Evolutionary conservation across 2,797 vertebrate species (phyloP).

Genomic region (Bovichtus diacanthus): DNA sequence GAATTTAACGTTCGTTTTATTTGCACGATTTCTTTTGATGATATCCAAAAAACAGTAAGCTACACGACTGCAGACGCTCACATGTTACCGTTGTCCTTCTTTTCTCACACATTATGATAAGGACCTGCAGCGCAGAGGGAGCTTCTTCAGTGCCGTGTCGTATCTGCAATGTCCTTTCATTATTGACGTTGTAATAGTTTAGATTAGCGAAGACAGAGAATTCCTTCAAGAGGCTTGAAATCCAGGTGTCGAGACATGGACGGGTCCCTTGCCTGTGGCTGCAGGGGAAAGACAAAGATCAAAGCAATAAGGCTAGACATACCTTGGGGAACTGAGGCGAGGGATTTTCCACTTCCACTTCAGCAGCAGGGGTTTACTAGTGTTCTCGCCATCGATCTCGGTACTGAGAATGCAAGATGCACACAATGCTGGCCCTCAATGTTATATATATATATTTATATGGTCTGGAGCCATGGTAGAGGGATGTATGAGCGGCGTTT

Average conservation of each 20-base stretch:
- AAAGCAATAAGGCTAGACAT: constrained; percentile 27
- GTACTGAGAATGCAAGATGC: constrained; percentile 7
- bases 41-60: not conserved
- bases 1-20: too few species aligned
- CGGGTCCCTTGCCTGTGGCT: constrained; percentile 23
- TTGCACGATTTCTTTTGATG: too few species aligned
- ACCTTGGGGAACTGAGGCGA: constrained; percentile 37
- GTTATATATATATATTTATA: constrained; percentile 23
- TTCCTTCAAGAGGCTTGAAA: constrained; percentile 1
- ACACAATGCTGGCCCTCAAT: constrained; percentile 30
- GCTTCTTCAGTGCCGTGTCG: not conserved
- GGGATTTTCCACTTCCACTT: constrained; percentile 56
- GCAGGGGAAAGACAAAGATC: constrained; percentile 43
- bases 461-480: constrained; percentile 41
- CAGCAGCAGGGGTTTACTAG: constrained; percentile 57
- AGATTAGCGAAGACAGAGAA: not conserved
- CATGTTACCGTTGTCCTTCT: not conserved
- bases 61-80: not conserved
- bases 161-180: constrained; percentile 8
- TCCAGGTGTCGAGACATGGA: constrained; percentile 13
- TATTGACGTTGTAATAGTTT: constrained; percentile 9
- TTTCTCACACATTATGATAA: not conserved
- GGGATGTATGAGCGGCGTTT: constrained; percentile 4
- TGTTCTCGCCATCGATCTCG: constrained; percentile 52
- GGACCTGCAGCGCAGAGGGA: not conserved